Base-by-base conservation (phyloP, 2,888 invertebrate species). In the Diogma glabrata region DNA sequence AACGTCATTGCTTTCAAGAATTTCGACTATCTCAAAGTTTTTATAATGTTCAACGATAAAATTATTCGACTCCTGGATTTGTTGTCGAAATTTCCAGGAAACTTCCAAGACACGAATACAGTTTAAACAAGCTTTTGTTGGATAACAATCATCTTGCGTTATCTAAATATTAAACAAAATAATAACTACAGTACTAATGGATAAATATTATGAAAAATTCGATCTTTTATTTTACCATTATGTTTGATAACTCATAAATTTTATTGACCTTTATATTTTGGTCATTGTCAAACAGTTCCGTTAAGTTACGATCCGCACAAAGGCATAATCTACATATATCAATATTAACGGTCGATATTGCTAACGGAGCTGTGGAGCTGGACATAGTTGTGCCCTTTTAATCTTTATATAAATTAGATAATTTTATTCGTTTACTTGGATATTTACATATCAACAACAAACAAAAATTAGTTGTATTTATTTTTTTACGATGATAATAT, bases 1-100 rank as follows among this genome's bases (percentile, higher is more conserved):
- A 20, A 38, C 20, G 17, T 36, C 36, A 36, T 12, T 36, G n/a
- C n/a, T n/a, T n/a, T n/a, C n/a, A n/a, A n/a, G n/a, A n/a, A n/a
- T n/a, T n/a, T n/a, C n/a, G n/a, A n/a, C n/a, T n/a, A n/a, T n/a
- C n/a, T n/a, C n/a, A n/a, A n/a, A n/a, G n/a, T 43, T 43, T 22
- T 43, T 43, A 43, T 22, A 43, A 43, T 43, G 20, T 2, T 43
- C 43, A 8, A 14, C 14, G 12, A 43, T 43, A 12, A 43, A 43
- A 22, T 20, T 22, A 22, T 43, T 10, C n/a, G 43, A 43, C 14
- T 43, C 43, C 14, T 43, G 43, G 20, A 43, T 43, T 22, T 43
- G 43, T 43, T 43, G 20, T 3, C 43, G 43, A 43, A 43, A 43
- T 43, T 43, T 43, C 43, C 43, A 43, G n/a, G 22, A 22, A 12